These are phyloP conservation scores for Alfaro cultratus DNA, from an alignment of 2,797 vertebrate genomes.

Conservation along the genomic window DNA sequence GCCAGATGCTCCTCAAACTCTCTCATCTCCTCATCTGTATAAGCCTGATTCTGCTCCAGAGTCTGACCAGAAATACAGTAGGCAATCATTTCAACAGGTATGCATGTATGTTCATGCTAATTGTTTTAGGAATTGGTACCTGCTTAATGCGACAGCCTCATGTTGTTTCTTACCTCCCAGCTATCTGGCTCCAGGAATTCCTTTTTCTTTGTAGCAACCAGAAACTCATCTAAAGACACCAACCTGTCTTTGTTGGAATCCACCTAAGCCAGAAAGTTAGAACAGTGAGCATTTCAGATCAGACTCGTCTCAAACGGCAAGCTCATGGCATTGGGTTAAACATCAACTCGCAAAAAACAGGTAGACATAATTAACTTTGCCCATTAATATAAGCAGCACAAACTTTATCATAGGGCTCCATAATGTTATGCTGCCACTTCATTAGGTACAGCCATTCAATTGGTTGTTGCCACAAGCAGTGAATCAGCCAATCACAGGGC, in stretches of 20 bases:
- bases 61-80: slow-evolving; percentile 79
- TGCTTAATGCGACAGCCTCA: not conserved
- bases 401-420: not conserved
- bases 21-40: slow-evolving; percentile 93
- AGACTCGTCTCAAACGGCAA: not conserved
- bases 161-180: slow-evolving; percentile 89
- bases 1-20: slow-evolving; percentile 92
- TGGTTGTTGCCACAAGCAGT: not conserved
- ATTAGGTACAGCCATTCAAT: not conserved
- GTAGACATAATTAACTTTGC: not conserved
- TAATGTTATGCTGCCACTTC: not conserved
- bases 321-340: not conserved
- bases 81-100: not conserved
- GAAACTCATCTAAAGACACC: slow-evolving; percentile 92
- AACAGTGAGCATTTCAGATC: not conserved
- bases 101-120: not conserved
- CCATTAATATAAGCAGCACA: not conserved
- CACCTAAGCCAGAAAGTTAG: slow-evolving; percentile 77
- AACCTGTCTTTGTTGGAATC: slow-evolving; percentile 92
- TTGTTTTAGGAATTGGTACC: not conserved
- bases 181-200: slow-evolving; percentile 96
- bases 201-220: slow-evolving; percentile 91
- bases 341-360: not conserved
- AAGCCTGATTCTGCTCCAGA: slow-evolving; percentile 92
- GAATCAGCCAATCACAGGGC: not conserved